phyloP scores from a whole-genome alignment of 1,140 invertebrate genomes.

The Rhyzopertha dominica region DNA sequence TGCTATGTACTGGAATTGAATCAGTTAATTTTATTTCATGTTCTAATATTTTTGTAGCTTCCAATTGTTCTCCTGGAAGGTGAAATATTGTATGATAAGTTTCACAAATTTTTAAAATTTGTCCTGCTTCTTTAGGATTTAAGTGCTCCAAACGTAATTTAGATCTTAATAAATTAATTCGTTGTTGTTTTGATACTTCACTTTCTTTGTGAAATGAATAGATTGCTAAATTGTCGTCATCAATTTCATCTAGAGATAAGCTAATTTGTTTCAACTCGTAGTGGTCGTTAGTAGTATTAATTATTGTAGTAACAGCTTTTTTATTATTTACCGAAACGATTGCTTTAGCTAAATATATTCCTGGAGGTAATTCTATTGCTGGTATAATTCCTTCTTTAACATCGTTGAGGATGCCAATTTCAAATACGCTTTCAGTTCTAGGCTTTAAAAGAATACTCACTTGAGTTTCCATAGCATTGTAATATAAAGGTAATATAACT shows the following conservation, averaged over 20 bases:
- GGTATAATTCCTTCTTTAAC: conserved; percentile 18
- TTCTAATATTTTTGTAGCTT: background rate
- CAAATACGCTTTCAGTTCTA: conserved; percentile 17
- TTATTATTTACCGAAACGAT: conserved; percentile 11
- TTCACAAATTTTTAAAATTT: too few relatives aligned
- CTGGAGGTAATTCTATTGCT: conserved; percentile 13
- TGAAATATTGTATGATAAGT: background rate
- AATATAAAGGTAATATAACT: too few relatives aligned
- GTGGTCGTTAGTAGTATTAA: too few relatives aligned
- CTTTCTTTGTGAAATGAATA: too few relatives aligned
- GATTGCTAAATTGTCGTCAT: too few relatives aligned
- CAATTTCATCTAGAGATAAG: too few relatives aligned
- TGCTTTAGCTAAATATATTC: conserved; percentile 19
- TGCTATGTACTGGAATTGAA: conserved; percentile 10
- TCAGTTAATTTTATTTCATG: background rate
- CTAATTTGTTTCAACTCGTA: too few relatives aligned
- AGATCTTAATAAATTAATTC: too few relatives aligned
- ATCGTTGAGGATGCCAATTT: conserved; percentile 17
- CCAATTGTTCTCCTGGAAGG: background rate
- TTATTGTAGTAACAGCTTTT: conserved; percentile 18
- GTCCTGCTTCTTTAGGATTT: conserved; percentile 25
- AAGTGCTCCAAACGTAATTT: conserved; percentile 24
- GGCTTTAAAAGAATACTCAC: too few relatives aligned
- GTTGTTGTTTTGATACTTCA: too few relatives aligned
- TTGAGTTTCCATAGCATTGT: too few relatives aligned